Percentiles rank a stretch among this genome's conserved stretches.
phyloP scores from a whole-genome alignment of 2,797 vertebrate genomes.

The Nasua narica region DNA sequence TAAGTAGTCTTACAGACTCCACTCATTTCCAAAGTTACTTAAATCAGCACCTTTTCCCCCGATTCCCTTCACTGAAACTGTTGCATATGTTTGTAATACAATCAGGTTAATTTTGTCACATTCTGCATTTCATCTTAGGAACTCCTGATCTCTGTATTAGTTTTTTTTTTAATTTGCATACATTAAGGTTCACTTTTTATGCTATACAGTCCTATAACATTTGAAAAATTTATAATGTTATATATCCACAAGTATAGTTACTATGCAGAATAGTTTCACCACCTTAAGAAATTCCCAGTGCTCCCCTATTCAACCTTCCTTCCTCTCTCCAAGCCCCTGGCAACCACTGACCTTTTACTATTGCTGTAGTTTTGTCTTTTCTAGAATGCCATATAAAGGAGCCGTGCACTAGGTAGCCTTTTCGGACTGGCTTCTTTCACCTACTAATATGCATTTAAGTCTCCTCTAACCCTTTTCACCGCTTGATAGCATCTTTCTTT shows the following conservation, averaged over 20 bases:
- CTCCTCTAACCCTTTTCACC: neutral
- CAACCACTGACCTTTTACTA: neutral
- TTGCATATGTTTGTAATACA: neutral
- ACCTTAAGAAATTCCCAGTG: neutral
- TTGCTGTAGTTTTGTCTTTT: neutral
- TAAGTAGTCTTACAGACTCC: neutral
- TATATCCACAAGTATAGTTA: neutral
- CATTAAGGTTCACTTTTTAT: neutral
- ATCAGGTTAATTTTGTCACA: neutral
- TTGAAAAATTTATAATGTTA: neutral
- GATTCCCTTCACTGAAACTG: neutral
- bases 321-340: neutral
- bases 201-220: neutral
- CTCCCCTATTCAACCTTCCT: neutral
- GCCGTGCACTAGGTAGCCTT: neutral
- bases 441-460: neutral
- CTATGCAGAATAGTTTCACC: neutral
- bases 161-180: neutral
- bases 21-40: neutral
- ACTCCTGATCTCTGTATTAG: neutral
- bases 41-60: neutral
- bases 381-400: neutral
- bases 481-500: neutral
- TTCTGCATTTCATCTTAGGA: neutral
- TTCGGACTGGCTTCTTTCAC: neutral